Evolutionary conservation across 2,888 invertebrate genomes (phyloP).

Genomic region (Blera fallax): DNA sequence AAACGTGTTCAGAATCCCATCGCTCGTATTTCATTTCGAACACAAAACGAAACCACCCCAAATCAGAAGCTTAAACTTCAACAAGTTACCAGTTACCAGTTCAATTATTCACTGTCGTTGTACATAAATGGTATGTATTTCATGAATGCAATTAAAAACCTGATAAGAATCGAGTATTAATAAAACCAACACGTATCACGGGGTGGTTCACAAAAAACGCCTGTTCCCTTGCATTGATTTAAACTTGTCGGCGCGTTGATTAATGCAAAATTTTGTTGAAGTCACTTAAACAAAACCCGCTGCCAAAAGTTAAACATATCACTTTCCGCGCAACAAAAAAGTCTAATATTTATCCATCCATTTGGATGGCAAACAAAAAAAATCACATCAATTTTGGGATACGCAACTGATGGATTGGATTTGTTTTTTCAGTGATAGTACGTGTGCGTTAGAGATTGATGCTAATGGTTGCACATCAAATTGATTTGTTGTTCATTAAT

Average conservation of each 20-base stretch:
- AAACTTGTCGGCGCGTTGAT: conserved; percentile 5
- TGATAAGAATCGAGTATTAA: conserved; percentile 38
- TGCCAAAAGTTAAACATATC: background rate
- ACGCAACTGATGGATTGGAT: conserved; percentile 1
- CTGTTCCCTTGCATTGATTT: conserved; percentile 37
- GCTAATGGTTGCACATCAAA: conserved; percentile 40
- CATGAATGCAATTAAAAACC: conserved; percentile 51
- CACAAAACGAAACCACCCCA: background rate
- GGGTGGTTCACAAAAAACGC: background rate
- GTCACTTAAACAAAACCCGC: background rate
- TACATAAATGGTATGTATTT: background rate
- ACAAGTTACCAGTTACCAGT: conserved; percentile 4
- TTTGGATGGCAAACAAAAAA: conserved; percentile 32
- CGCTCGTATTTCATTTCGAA: background rate
- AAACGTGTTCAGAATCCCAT: conserved; percentile 37
- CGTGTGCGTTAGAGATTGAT: background rate
- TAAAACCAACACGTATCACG: conserved; percentile 29
- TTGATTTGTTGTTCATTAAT: conserved; percentile 38
- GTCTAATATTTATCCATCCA: conserved; percentile 23
- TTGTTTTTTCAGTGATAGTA: background rate
- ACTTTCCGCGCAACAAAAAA: background rate
- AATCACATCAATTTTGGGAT: background rate
- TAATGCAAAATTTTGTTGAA: background rate
- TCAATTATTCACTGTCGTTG: conserved; percentile 10
- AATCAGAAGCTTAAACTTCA: background rate